Base-by-base conservation (phyloP, 2,797 vertebrate genomes). In the Neostethus bicornis region DNA sequence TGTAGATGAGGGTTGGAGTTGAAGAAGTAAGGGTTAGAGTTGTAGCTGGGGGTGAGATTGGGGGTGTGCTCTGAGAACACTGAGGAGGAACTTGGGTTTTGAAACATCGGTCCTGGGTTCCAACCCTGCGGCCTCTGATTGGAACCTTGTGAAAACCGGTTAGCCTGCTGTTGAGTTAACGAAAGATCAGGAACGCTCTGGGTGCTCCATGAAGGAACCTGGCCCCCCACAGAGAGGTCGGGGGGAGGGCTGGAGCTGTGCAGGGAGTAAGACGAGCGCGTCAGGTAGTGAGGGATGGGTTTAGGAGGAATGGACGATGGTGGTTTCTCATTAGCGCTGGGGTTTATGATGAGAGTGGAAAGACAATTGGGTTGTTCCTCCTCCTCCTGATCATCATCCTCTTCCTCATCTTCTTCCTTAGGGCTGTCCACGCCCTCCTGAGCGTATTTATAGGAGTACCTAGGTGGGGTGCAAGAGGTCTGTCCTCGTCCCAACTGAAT, bases 121-220 rank as follows among this genome's bases (percentile, higher is more conserved):
- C 48, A 69, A 5, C 46, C 59, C 16, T 66, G 61, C 42, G 79
- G 77, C 61, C 54, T 61, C 25, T 49, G 59, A 41, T 48, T 43
- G 42, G 48, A 17, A 9, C 3, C 41, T 46, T 75, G 69, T 24
- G 58, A 42, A 17, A 49, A 64, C 14, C 26, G 53, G 14, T 10
- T 11, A 0, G 31, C 32, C 4, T 50, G 75, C 16, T 65, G 73
- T 16, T 51, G 70, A 39, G 51, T 57, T 0, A 85, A 83, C 14
- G 89, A 85, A 28, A 94, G 78, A 69, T 92, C 94, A 1, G 96
- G 96, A 45, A 96, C 79, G 1, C 96, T 98, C 80, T 93, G 93
- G 2, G 93, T 90, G 75, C 93, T 97, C 90, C 96, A 92, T 0
- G 90, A 85, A 14, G 89, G 88, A 61, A 76, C 31, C 6, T 84